Percentiles rank a stretch among this genome's conserved stretches.
phyloP scores from a whole-genome alignment of 2,113 vertebrate species.

The Aptenodytes patagonicus region DNA sequence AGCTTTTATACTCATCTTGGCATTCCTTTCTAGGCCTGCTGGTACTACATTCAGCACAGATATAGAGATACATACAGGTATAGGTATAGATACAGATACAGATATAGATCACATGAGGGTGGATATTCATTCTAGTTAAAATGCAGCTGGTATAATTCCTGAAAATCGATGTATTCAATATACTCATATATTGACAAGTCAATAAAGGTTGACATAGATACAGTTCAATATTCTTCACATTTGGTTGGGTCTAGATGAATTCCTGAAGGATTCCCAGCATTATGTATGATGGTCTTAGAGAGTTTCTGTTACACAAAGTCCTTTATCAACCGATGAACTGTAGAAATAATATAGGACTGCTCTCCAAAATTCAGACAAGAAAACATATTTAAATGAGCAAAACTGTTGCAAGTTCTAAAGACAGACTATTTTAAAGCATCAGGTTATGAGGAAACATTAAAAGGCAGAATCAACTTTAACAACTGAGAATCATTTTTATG shows the following conservation, averaged over 20 bases:
- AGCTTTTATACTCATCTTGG: neutral
- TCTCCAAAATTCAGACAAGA: neutral
- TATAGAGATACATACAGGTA: neutral
- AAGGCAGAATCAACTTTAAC: conserved; percentile 31
- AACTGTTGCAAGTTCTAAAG: neutral
- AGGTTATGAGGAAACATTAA: conserved; percentile 34
- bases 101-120: neutral
- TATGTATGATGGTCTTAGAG: neutral
- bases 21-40: neutral
- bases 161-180: neutral
- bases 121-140: neutral
- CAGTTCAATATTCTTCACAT: neutral
- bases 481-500: conserved; percentile 36
- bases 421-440: neutral
- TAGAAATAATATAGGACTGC: neutral
- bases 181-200: neutral
- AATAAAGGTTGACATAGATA: neutral
- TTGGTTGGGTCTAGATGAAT: neutral
- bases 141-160: neutral
- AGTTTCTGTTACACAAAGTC: neutral
- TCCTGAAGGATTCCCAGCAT: neutral
- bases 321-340: neutral
- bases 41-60: neutral
- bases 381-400: neutral
- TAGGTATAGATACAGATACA: neutral